Evolutionary conservation across 2,113 vertebrate genomes (phyloP), one percentile per base, ranked within the genome.

Genomic region (Brachypteracias leptosomus): DNA sequence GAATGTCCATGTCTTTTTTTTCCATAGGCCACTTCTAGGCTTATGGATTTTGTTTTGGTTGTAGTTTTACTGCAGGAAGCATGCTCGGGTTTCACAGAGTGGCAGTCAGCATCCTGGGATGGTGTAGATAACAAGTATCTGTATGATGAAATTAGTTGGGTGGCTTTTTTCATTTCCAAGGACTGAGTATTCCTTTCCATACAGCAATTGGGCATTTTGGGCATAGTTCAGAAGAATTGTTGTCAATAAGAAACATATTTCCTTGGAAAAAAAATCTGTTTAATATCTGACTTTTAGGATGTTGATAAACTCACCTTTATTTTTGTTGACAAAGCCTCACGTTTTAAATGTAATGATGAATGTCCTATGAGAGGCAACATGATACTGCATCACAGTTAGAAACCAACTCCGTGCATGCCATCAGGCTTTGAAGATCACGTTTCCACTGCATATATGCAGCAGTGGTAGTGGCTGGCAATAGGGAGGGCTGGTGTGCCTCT

Each of bases 71-170:
- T 14, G 26, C 11, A 35, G 40, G 24, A 82, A 75, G 24, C 5
- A 1, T 0, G 0, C n/a, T 49, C 24, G 35, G 16, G n/a, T 67
- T 61, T 70, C 12, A 36, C 29, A 59, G 40, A 62, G 33, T 2
- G 1, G 24, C 26, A 71, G 31, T 54, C 59, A 84, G 7, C 24
- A 77, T 42, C 33, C 10, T 36, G 40, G 18, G 33, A 31, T 65
- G 42, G 72, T 46, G 13, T 13, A 79, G 67, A 46, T 44, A 52
- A 75, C 7, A 70, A 38, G 6, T 52, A 57, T 42, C 42, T 55
- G 3, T 36, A 52, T 22, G 54, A 44, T 16, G 1, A 74, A 86
- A 40, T 22, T 5, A 44, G 31, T 16, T 59, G 61, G 9, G 4
- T 22, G 38, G 13, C 5, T 31, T 62, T 67, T 26, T 38, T 18